A percentile compares a stretch with the other conserved stretches of the same genome.
Conservation (phyloP, 1,140 invertebrate species). For the Dendroctonus valens region DNA sequence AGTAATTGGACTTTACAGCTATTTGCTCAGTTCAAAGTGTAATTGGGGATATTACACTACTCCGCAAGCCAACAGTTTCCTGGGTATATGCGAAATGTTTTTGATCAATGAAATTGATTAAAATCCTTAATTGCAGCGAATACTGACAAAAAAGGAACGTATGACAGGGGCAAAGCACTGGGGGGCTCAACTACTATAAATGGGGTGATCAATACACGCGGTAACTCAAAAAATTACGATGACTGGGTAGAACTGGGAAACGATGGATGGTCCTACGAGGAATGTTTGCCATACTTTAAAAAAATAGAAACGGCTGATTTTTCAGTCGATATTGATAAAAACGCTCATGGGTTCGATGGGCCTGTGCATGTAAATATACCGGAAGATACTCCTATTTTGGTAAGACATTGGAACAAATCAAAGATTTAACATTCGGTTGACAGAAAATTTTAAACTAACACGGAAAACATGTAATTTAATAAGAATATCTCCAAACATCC, state of each 20-base stretch:
- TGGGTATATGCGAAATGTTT: slow-evolving; percentile 20
- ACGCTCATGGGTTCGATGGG: slow-evolving; percentile 23
- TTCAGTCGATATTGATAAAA: slow-evolving; percentile 2
- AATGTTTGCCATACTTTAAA: slow-evolving; percentile 60
- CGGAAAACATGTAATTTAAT: no score
- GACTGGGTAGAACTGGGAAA: slow-evolving; percentile 70
- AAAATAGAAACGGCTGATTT: slow-evolving; percentile 52
- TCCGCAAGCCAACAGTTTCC: slow-evolving; percentile 20
- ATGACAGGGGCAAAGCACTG: slow-evolving; percentile 62
- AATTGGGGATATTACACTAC: slow-evolving; percentile 71
- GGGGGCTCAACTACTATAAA: slow-evolving; percentile 81
- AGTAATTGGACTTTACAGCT: slow-evolving; percentile 31
- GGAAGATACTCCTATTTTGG: neutral
- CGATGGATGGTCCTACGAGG: slow-evolving; percentile 63
- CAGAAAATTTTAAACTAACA: no score
- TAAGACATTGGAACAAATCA: neutral
- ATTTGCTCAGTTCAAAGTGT: slow-evolving; percentile 20
- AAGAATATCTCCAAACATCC: no score
- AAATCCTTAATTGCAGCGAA: slow-evolving; percentile 7
- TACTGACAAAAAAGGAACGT: slow-evolving; percentile 51
- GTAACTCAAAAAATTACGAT: slow-evolving; percentile 63
- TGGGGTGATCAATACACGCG: slow-evolving; percentile 85
- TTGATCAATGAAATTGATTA: slow-evolving; percentile 37
- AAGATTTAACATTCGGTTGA: neutral
- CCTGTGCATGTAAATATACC: slow-evolving; percentile 6